Percentiles rank a stretch among this genome's conserved stretches.
Conservation (phyloP, 2,797 vertebrate genomes). For the Chelidonichthys spinosus region DNA sequence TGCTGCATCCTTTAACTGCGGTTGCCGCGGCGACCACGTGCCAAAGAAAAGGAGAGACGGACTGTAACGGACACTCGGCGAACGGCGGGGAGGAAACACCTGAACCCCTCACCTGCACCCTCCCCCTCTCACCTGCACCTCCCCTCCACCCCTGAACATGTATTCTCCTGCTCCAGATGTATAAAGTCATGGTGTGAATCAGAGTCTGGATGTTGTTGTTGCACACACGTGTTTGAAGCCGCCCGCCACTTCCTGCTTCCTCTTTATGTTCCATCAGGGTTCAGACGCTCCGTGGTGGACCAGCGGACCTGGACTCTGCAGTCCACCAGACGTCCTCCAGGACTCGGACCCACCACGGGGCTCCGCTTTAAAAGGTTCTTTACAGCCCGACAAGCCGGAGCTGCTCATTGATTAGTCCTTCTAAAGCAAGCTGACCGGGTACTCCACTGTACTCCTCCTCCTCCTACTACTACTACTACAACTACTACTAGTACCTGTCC, state of each 20-base stretch:
- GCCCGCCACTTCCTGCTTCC: background rate
- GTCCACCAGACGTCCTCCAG: too few relatives aligned
- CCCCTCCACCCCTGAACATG: background rate
- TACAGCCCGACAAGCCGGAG: too few relatives aligned
- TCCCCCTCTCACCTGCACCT: background rate
- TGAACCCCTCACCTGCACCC: background rate
- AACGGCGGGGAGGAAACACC: background rate
- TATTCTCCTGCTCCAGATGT: background rate
- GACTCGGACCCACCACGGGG: too few relatives aligned
- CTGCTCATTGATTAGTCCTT: too few relatives aligned
- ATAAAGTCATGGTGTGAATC: background rate
- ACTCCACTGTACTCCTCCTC: too few relatives aligned
- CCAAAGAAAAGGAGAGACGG: background rate
- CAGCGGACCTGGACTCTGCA: too few relatives aligned
- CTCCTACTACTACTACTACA: too few relatives aligned
- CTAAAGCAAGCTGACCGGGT: too few relatives aligned
- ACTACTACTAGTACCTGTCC: too few relatives aligned
- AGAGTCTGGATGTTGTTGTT: background rate
- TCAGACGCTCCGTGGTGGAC: too few relatives aligned
- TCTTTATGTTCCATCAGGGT: background rate
- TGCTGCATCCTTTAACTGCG: slow-evolving; percentile 89
- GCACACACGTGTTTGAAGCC: background rate
- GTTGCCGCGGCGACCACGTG: background rate
- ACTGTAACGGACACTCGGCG: background rate
- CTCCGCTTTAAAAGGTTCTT: too few relatives aligned